Evolutionary conservation across 1,140 invertebrate genomes (phyloP).

Genomic region (Zaprionus gabonicus): DNA sequence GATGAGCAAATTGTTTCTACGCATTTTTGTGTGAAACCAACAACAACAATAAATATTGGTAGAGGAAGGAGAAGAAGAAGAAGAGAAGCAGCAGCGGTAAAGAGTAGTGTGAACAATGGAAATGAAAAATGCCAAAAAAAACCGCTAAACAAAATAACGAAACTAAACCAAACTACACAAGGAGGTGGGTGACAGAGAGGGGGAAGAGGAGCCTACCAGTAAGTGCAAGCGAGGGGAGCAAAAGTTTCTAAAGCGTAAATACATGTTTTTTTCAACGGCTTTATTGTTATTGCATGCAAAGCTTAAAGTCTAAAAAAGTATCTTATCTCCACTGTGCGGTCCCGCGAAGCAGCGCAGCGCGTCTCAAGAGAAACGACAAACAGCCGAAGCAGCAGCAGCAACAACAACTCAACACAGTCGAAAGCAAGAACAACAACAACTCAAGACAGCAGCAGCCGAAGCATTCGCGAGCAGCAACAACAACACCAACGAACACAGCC

Average conservation of each 20-base stretch:
- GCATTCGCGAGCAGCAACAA: slow-evolving; percentile 26
- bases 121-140: slow-evolving; percentile 68
- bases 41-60: slow-evolving; percentile 46
- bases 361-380: slow-evolving; percentile 45
- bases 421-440: not conserved
- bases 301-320: slow-evolving; percentile 70
- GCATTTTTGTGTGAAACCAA: slow-evolving; percentile 48
- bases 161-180: slow-evolving; percentile 50
- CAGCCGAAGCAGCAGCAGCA: not conserved
- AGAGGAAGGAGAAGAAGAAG: not conserved
- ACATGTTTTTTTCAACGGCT: slow-evolving; percentile 58
- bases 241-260: slow-evolving; percentile 59
- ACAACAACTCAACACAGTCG: not conserved
- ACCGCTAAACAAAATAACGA: slow-evolving; percentile 37
- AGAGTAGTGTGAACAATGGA: slow-evolving; percentile 42
- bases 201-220: not conserved
- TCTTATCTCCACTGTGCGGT: slow-evolving; percentile 44
- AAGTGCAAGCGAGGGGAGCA: slow-evolving; percentile 20
- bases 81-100: too few relatives aligned
- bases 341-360: slow-evolving; percentile 20
- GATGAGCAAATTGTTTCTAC: slow-evolving; percentile 57
- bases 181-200: slow-evolving; percentile 17
- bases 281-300: slow-evolving; percentile 69
- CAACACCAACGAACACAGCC: slow-evolving; percentile 3
- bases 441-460: slow-evolving; percentile 22